Base-by-base conservation (phyloP, 2,888 invertebrate genomes). In the Polia nebulosa region DNA sequence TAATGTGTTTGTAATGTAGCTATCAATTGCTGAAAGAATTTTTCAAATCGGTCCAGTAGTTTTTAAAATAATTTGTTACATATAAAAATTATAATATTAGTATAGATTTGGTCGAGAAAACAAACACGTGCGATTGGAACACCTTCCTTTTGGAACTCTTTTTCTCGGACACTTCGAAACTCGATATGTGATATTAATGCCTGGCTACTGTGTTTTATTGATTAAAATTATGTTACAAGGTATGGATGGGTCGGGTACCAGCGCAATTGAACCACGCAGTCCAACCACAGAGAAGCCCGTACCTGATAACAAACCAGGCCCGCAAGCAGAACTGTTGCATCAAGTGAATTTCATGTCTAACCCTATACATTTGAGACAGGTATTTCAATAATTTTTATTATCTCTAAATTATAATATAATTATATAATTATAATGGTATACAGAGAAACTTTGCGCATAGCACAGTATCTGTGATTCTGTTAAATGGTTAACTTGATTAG, bases 301-400 rank as follows among this genome's bases (percentile, higher is more conserved):
- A n/a, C 73, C 79, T 41, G 87, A 90, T 22, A 86, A 80, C n/a
- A 76, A 62, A 45, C 11, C 73, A 5, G 70, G 56, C 36, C 91
- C 93, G n/a, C 93, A 92, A 69, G 91, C 92, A 7, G 92, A 94
- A 67, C 78, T 95, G 3, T 68, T 95, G 49, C 89, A 91, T 57
- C 93, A 95, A 86, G 94, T 92, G 74, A 91, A 93, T 64, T 92
- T 89, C 67, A 95, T 95, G 95, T 90, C 95, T 65, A 95, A 95
- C 74, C 95, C 95, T 27, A 94, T 95, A 87, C 93, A 95, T 81
- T 82, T 94, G 47, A 88, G 86, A 87, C 95, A 95, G 93, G 95
- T 82, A 82, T 51, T 20, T 9, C 75, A 55, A 47, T 60, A 32
- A 32, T 45, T 34, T 27, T n/a, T 5, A 32, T 36, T 36, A 25